phyloP scores from a whole-genome alignment of 2,113 vertebrate species.

The Leptosomus discolor region DNA sequence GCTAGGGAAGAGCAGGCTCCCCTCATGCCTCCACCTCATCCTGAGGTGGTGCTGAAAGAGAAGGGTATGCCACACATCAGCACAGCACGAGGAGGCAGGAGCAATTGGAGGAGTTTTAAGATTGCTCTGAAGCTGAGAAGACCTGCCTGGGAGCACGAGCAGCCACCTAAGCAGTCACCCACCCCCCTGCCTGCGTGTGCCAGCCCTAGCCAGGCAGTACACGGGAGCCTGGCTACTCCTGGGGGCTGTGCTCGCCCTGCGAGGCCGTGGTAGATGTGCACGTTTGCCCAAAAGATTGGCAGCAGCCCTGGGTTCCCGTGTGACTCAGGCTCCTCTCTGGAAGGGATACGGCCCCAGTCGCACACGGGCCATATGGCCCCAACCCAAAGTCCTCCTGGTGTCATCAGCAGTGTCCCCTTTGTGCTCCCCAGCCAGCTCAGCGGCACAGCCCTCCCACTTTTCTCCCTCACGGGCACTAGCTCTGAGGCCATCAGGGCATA shows the following conservation, averaged over 20 bases:
- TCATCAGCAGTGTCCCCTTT: neutral
- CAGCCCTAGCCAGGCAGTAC: neutral
- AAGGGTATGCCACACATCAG: neutral
- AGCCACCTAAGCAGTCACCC: neutral
- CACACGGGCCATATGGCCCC: neutral
- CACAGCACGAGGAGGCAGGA: no score
- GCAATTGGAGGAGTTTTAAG: neutral
- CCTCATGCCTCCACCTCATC: neutral
- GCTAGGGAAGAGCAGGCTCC: neutral
- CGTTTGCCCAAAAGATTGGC: neutral
- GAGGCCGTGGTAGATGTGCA: neutral
- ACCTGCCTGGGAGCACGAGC: neutral
- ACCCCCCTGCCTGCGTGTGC: neutral
- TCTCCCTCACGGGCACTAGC: neutral
- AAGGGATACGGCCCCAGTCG: neutral
- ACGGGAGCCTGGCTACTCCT: neutral
- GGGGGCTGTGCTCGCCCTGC: neutral
- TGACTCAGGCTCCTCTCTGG: neutral
- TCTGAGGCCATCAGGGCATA: neutral
- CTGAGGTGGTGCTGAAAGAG: neutral
- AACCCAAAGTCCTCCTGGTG: neutral
- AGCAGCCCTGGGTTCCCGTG: neutral
- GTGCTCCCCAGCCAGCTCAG: neutral
- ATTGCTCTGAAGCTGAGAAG: neutral
- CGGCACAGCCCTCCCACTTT: no score